Conservation (phyloP, 2,888 invertebrate species). For the Beris morrisii region DNA sequence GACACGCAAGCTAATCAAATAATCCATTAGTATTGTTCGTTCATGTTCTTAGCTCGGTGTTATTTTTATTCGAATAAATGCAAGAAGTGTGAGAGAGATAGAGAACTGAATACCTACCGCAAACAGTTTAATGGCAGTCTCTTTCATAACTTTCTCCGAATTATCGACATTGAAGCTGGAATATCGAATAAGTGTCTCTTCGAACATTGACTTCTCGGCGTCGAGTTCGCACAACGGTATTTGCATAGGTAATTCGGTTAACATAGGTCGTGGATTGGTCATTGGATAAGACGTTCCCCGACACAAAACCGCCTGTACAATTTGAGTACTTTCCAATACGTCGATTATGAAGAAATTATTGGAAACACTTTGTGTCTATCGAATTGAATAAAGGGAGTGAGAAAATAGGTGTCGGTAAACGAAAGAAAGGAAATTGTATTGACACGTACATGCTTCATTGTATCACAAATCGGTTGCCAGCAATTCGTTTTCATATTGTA, state of each 20-base stretch:
- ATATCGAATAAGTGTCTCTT: constrained; percentile 71
- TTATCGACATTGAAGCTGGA: constrained; percentile 65
- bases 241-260: constrained; percentile 73
- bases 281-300: constrained; percentile 87
- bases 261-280: constrained; percentile 82
- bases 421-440: neutral
- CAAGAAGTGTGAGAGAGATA: constrained; percentile 2
- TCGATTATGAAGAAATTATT: constrained; percentile 78
- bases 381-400: constrained; percentile 25
- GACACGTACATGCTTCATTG: constrained; percentile 67
- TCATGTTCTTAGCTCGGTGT: neutral
- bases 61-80: neutral
- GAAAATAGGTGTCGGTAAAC: neutral
- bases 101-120: constrained; percentile 66
- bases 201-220: constrained; percentile 79
- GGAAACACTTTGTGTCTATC: constrained; percentile 65
- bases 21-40: neutral
- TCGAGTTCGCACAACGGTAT: constrained; percentile 77
- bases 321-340: constrained; percentile 75
- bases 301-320: constrained; percentile 81
- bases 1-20: constrained; percentile 72
- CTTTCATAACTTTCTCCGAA: constrained; percentile 69
- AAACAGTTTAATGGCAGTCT: constrained; percentile 86
- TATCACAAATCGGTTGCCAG: constrained; percentile 83
- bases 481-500: constrained; percentile 68